Base-by-base conservation (phyloP, 2,888 invertebrate genomes). In the Lymantria dispar region DNA sequence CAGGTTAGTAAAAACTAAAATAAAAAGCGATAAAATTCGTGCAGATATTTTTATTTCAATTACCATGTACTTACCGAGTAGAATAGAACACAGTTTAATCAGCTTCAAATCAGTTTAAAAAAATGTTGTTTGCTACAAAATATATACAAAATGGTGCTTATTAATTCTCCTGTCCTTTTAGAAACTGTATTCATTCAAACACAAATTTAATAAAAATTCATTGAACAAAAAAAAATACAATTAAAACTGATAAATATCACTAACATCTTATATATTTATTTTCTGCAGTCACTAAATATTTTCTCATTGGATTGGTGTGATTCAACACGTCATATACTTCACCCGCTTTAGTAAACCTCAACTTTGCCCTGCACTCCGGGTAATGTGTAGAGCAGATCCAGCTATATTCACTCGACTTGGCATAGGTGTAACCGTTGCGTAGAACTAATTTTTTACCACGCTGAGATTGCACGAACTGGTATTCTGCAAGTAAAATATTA, bases 351-450 rank as follows among this genome's bases (percentile, higher is more conserved):
- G 41, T 46, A 33, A 22, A 31, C 29, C 46, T 66, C 9, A 80
- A 10, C 47, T 67, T 75, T 0, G 76, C 77, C 12, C 68, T 75
- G 46, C 80, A 80, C 0, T 55, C 44, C 0, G 55, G 54, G 29
- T 58, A 37, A 33, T 54, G 43, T 0, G 54, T 59, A 0, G 83
- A 82, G 48, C 83, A 83, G 0, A 68, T 60, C 80, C 80, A 83
- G 8, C 56, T 54, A 30, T 44, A 15, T 0, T 30, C 36, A 0
- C 43, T 12, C 43, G 56, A 47, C 29, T 54, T 49, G 0, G 66
- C 58, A 56, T 70, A 79, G 0, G 73, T 73, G 41, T 72, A 76
- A 0, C 78, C 79, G n/a, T 68, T 47, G 14, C 47, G 40, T 8
- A 51, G 38, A 8, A 51, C 44, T 11, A 44, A 44, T 14, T 33